These are phyloP conservation scores for Enteromius trimaculatus DNA, from an alignment of 2,797 vertebrate genomes.

Conservation along the genomic window DNA sequence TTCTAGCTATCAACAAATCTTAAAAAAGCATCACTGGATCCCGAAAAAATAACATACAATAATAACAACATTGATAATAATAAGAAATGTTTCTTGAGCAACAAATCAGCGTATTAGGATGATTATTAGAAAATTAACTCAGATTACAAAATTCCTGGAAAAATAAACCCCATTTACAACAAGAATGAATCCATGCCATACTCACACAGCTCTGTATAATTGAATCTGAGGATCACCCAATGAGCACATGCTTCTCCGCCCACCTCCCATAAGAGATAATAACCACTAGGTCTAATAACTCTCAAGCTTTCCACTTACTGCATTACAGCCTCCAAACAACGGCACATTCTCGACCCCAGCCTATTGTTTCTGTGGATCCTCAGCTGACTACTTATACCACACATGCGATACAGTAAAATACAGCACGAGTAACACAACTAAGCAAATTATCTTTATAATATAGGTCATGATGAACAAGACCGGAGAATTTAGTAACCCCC, in stretches of 20 bases:
- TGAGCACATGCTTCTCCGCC: background rate
- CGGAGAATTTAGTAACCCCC: background rate
- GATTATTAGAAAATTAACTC: background rate
- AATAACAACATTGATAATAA: background rate
- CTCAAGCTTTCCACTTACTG: conserved; percentile 21
- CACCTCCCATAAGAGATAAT: background rate
- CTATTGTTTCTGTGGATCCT: conserved; percentile 2
- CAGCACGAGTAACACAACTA: background rate
- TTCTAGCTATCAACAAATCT: too few species aligned
- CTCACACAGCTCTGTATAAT: conserved; percentile 2
- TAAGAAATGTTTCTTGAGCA: background rate
- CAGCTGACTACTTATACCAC: background rate
- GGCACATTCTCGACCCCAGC: background rate
- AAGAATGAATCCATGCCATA: background rate
- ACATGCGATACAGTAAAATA: conserved; percentile 1
- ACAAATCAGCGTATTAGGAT: background rate
- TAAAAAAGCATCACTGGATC: background rate
- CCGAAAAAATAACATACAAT: too few species aligned
- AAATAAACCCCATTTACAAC: background rate
- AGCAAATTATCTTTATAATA: background rate
- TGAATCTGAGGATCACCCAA: conserved; percentile 12
- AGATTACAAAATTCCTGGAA: background rate
- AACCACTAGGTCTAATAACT: background rate
- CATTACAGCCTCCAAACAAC: background rate
- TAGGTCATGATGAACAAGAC: background rate